Base-by-base conservation (phyloP, 2,113 vertebrate species). In the Illadopsis cleaveri region DNA sequence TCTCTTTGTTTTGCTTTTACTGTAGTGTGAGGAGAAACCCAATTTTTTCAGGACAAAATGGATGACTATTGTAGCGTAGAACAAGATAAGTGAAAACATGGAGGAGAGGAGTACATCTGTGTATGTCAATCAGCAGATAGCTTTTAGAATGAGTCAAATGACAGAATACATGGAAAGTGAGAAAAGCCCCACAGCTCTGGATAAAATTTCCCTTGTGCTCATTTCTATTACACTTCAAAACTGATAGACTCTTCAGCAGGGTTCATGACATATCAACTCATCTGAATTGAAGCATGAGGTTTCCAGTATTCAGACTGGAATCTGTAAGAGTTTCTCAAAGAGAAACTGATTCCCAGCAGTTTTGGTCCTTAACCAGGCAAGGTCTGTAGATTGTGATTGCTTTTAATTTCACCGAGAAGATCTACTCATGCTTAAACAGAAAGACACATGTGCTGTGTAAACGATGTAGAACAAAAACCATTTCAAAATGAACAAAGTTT, bases 371-470 rank as follows among this genome's bases (percentile, higher is more conserved):
- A 73, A 71, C 4, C 7, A 38, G 30, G 13, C 35, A 66, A 45
- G 14, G 30, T 11, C 18, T 84, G 23, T 54, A 42, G 11, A 27
- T 22, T 89, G 65, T 58, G 6, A 23, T 47, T 70, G 15, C 14
- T 25, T 93, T 70, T 60, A 25, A 54, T 31, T 64, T 82, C 11
- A 64, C 16, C 2, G 1, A 15, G 38, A 64, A 80, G 40, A 51
- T 51, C 28, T 51, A 12, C 7, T 77, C 23, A 76, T 38, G 11
- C 8, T 62, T 54, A 90, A 85, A 54, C 0, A 2, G 35, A 62
- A 82, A 82, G 38, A 54, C 4, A 13, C 1, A 0, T 4, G 2
- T 42, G 3, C 6, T 33, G 16, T 33, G 38, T 5, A 75, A 66
- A 57, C 0, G 0, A 48, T 14, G 28, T 5, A 42, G 23, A 73